Conservation (phyloP, 2,113 vertebrate species). For the Puffinus mauretanicus region DNA sequence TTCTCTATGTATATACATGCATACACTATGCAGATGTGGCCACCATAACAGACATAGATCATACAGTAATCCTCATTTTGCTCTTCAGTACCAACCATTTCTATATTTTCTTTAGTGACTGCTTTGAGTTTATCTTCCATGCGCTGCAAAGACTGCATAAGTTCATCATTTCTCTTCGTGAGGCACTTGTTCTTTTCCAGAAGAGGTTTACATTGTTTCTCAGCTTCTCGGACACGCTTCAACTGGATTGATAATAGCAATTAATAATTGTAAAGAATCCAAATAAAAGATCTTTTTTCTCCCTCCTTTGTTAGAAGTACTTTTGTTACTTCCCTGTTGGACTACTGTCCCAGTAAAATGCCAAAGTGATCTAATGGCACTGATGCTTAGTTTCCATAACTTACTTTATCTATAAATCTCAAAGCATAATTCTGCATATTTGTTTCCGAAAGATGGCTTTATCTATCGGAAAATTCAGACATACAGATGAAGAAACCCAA, state of each 20-base stretch:
- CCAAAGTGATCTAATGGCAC: not conserved
- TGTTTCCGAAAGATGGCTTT: not conserved
- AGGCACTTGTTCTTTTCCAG: slow-evolving; percentile 98
- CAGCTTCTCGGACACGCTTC: slow-evolving; percentile 92
- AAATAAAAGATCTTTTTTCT: not conserved
- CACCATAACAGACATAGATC: not conserved
- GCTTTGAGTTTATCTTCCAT: slow-evolving; percentile 93
- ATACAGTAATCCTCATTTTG: not conserved
- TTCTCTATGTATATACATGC: not conserved
- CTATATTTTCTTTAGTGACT: slow-evolving; percentile 89
- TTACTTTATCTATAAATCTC: not conserved
- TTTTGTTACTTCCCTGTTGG: not conserved
- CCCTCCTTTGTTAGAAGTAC: not conserved
- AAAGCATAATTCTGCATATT: not conserved
- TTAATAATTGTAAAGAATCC: not conserved
- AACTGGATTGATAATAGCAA: slow-evolving; percentile 72
- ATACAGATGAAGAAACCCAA: not conserved
- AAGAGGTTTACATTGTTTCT: slow-evolving; percentile 96
- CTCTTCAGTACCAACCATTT: slow-evolving; percentile 84
- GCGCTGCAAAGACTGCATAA: slow-evolving; percentile 90
- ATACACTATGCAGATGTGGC: not conserved
- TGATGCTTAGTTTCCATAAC: not conserved
- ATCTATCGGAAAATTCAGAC: not conserved
- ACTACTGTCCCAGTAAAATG: not conserved
- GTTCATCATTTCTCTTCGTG: slow-evolving; percentile 92